phyloP scores from a whole-genome alignment of 37 sponge, comb jelly and placozoan species.

The Ianthella basta region DNA sequence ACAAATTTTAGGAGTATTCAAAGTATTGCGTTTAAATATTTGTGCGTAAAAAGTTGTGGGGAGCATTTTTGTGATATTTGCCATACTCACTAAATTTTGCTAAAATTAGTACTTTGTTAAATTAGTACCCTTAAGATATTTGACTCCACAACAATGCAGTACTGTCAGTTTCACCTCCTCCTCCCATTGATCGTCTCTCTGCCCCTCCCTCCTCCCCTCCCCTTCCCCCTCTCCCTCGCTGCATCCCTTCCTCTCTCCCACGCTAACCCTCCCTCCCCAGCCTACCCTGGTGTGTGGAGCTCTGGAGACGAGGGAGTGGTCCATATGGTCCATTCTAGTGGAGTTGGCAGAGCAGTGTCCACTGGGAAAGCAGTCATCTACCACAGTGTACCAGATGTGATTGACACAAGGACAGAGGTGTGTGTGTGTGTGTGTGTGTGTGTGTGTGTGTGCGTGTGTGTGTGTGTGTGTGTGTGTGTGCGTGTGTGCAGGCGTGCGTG shows the following conservation, averaged over 20 bases:
- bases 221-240: neutral
- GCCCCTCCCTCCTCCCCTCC: neutral
- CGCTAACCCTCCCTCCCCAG: neutral
- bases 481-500: no score
- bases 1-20: no score
- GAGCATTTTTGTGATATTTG: no score
- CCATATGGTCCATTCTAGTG: conserved; percentile 44
- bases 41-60: no score
- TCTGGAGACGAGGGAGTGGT: conserved; percentile 61
- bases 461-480: no score
- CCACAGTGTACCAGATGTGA: conserved; percentile 58
- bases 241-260: neutral
- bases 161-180: neutral
- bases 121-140: no score
- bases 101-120: no score
- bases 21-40: no score
- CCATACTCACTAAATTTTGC: no score
- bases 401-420: conserved; percentile 85
- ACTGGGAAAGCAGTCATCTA: conserved; percentile 72
- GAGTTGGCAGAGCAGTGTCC: conserved; percentile 51
- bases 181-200: neutral
- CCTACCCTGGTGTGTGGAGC: conserved; percentile 57
- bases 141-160: neutral
- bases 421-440: neutral
- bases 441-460: neutral